These are phyloP conservation scores for Hyalella azteca DNA, from an alignment of 2,888 invertebrate species.

Conservation along the genomic window DNA sequence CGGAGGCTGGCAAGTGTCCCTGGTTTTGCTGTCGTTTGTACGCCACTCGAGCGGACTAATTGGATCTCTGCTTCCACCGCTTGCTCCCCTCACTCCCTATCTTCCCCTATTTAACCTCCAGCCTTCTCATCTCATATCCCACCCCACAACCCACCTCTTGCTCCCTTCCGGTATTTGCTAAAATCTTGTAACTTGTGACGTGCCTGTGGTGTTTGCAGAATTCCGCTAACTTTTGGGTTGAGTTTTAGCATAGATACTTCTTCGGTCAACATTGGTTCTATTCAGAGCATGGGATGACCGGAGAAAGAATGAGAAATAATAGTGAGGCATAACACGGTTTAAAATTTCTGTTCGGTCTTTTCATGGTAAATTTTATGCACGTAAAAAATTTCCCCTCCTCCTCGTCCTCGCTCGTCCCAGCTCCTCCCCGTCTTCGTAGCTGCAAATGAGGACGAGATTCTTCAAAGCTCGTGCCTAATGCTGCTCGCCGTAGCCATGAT, in stretches of 20 bases:
- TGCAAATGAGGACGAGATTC: neutral
- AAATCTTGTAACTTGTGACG: constrained; percentile 22
- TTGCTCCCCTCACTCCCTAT: neutral
- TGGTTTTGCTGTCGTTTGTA: constrained; percentile 22
- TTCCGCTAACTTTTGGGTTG: constrained; percentile 1
- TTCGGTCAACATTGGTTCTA: no score
- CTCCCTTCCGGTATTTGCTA: constrained; percentile 19
- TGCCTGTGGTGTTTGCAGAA: neutral
- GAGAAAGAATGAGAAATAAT: no score
- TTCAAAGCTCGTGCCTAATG: neutral
- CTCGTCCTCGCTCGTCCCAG: neutral
- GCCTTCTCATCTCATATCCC: no score
- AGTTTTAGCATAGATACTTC: no score
- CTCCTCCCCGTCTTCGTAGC: neutral
- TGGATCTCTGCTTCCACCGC: neutral
- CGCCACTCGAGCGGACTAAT: constrained; percentile 32
- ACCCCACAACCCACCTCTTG: neutral
- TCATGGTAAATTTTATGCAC: no score
- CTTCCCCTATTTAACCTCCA: neutral
- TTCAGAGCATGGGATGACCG: no score
- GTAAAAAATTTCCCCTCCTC: neutral
- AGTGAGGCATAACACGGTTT: no score
- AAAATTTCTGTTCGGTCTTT: no score
- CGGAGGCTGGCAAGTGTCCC: neutral
- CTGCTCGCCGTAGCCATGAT: neutral